A percentile compares a stretch with the other conserved stretches of the same genome.
Conservation (phyloP, 2,888 invertebrate genomes). For the Hemicrepidius hirtus region DNA sequence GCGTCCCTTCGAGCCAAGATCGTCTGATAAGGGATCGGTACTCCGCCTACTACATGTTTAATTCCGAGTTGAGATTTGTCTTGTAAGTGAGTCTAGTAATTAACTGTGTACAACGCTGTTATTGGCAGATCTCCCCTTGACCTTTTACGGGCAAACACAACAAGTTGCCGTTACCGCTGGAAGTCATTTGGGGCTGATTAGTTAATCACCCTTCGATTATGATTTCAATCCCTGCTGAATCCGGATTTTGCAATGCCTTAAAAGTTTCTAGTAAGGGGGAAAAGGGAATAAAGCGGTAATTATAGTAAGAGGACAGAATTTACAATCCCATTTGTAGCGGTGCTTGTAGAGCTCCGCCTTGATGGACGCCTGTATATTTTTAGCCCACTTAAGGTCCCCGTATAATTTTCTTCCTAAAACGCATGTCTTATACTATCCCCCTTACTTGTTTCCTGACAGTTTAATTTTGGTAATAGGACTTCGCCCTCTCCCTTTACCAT, state of each 20-base stretch:
- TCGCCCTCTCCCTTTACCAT: background rate
- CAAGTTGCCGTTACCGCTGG: slow-evolving; percentile 5
- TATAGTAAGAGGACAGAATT: slow-evolving; percentile 17
- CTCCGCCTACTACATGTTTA: slow-evolving; percentile 41
- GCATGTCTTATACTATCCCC: background rate
- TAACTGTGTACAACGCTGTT: slow-evolving; percentile 40
- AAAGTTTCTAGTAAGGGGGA: background rate
- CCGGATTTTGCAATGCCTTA: background rate
- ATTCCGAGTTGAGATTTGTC: slow-evolving; percentile 42
- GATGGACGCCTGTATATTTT: slow-evolving; percentile 24
- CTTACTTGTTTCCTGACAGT: slow-evolving; percentile 6
- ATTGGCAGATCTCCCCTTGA: slow-evolving; percentile 36
- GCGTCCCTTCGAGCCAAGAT: slow-evolving; percentile 25
- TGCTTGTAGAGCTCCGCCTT: slow-evolving; percentile 1
- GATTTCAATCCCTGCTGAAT: background rate
- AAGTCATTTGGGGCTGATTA: background rate
- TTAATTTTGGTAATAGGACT: slow-evolving; percentile 19
- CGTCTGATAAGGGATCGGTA: slow-evolving; percentile 28
- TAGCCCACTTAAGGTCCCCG: slow-evolving; percentile 7
- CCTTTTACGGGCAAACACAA: slow-evolving; percentile 20
- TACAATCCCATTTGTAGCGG: slow-evolving; percentile 27
- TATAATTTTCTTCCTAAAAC: slow-evolving; percentile 1
- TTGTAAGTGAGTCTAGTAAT: slow-evolving; percentile 40
- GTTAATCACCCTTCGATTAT: background rate
- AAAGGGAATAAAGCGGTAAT: slow-evolving; percentile 13